Conservation (phyloP, 37 sponge, comb jelly and placozoan species). For the Haliclona indistincta region DNA sequence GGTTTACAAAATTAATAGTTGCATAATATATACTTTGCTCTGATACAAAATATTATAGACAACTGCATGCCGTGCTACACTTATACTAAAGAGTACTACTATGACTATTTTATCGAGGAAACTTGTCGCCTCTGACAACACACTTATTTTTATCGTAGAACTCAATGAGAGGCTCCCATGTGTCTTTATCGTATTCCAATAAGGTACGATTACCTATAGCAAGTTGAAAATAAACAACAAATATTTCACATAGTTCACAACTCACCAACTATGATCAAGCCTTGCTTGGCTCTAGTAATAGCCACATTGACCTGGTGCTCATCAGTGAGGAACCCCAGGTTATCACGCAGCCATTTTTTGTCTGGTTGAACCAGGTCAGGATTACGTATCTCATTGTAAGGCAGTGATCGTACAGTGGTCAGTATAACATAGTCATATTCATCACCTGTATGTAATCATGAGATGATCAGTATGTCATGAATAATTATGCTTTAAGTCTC, state of each 20-base stretch:
- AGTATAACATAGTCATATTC: constrained; percentile 75
- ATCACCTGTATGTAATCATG: constrained; percentile 77
- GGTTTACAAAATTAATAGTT: too few species aligned
- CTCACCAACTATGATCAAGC: constrained; percentile 75
- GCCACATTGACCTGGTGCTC: constrained; percentile 73
- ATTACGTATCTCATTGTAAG: constrained; percentile 51
- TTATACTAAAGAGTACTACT: too few species aligned
- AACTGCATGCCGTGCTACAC: too few species aligned
- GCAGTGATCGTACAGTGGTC: constrained; percentile 70
- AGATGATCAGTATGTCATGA: too few species aligned
- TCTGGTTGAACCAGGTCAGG: constrained; percentile 47
- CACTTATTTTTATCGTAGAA: constrained; percentile 47
- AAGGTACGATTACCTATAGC: constrained; percentile 58
- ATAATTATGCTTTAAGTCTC: too few species aligned
- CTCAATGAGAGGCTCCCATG: constrained; percentile 41
- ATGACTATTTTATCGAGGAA: too few species aligned
- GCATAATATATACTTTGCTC: too few species aligned
- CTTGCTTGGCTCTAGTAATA: constrained; percentile 70
- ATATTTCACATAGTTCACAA: too few species aligned
- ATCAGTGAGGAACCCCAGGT: constrained; percentile 79
- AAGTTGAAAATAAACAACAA: too few species aligned
- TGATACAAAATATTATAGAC: too few species aligned
- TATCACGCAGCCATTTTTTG: constrained; percentile 49
- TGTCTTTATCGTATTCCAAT: constrained; percentile 55
- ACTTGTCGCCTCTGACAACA: too few species aligned